Percentiles rank a stretch among this genome's conserved stretches.
Evolutionary conservation across 2,888 invertebrate species (phyloP).

Genomic region (Drosophila neotestacea): DNA sequence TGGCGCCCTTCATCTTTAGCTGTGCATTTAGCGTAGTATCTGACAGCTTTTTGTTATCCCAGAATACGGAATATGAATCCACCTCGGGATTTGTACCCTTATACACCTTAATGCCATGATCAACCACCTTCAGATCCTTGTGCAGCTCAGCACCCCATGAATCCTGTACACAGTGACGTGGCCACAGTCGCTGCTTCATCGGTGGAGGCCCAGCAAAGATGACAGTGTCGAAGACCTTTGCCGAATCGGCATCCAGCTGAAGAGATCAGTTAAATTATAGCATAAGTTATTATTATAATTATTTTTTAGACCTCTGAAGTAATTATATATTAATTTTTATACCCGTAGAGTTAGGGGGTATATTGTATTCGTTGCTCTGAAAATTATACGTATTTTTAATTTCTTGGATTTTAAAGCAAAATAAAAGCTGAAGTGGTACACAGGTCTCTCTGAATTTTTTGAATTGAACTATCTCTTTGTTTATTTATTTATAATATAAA

Average conservation of each 20-base stretch:
- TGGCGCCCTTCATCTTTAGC: conserved; percentile 91
- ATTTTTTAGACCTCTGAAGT: too few species aligned
- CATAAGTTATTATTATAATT: too few species aligned
- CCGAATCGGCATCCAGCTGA: conserved; percentile 90
- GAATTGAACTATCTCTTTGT: too few species aligned
- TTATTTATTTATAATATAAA: too few species aligned
- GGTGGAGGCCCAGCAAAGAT: conserved; percentile 94
- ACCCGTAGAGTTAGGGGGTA: too few species aligned
- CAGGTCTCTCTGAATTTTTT: too few species aligned
- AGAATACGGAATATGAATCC: conserved; percentile 99
- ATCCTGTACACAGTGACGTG: conserved; percentile 97
- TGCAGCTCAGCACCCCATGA: conserved; percentile 98
- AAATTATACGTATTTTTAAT: too few species aligned
- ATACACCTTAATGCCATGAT: conserved; percentile 92
- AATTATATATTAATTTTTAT: too few species aligned
- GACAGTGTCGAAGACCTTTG: conserved; percentile 95
- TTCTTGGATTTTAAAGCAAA: too few species aligned
- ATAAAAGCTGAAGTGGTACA: too few species aligned
- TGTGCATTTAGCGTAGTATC: conserved; percentile 94
- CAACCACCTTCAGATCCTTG: conserved; percentile 92
- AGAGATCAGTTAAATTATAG: neutral
- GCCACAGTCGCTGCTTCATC: conserved; percentile 96
- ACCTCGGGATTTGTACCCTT: conserved; percentile 97
- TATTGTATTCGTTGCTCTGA: too few species aligned
- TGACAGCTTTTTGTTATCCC: conserved; percentile 97